phyloP scores from a whole-genome alignment of 1,140 invertebrate species.

The Platyscapa corneri region DNA sequence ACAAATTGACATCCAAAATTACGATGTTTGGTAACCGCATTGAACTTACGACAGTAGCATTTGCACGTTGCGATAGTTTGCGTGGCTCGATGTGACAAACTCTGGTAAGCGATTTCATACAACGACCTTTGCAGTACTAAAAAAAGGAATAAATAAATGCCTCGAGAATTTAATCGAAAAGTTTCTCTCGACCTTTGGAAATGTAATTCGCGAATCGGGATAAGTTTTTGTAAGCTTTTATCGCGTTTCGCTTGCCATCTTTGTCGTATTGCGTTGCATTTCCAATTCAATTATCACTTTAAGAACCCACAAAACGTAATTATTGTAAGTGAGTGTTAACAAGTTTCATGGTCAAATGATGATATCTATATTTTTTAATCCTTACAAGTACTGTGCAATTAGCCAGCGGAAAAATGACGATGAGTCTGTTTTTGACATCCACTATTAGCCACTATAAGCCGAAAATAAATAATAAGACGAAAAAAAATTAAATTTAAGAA shows the following conservation, averaged over 20 bases:
- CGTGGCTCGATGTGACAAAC: conserved; percentile 27
- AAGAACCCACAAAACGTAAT: not conserved
- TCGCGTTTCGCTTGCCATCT: not conserved
- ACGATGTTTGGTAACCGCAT: conserved; percentile 54
- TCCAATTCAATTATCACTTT: not conserved
- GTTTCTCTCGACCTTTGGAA: not conserved
- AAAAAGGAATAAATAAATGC: not conserved
- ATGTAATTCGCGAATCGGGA: not conserved
- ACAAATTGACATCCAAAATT: not conserved
- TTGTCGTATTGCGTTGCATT: not conserved
- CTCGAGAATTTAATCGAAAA: not conserved
- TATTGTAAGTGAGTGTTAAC: not conserved
- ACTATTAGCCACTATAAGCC: no score
- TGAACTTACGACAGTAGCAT: conserved; percentile 54
- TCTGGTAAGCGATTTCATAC: not conserved
- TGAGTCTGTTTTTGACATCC: not conserved
- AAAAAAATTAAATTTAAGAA: no score
- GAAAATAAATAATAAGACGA: no score
- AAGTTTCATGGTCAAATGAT: not conserved
- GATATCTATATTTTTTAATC: not conserved
- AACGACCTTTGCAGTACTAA: not conserved
- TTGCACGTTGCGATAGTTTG: conserved; percentile 54
- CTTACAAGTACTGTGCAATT: not conserved
- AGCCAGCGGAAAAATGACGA: not conserved
- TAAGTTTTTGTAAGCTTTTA: not conserved